Conservation (phyloP, 2,113 vertebrate genomes). For the Saccopteryx leptura region DNA sequence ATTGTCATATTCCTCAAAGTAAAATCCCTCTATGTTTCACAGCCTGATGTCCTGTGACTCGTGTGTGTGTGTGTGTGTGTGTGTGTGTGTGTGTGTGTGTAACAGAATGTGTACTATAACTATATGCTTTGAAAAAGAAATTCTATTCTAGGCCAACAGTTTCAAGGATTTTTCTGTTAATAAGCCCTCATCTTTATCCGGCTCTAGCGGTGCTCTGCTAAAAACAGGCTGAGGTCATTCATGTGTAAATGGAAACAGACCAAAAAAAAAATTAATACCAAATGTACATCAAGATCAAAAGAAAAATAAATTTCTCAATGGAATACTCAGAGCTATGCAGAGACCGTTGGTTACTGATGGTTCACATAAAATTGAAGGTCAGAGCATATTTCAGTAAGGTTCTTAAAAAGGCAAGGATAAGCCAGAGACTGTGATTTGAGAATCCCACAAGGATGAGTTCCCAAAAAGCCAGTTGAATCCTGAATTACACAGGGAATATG, state of each 20-base stretch:
- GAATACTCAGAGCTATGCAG: conserved; percentile 64
- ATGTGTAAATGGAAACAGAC: conserved; percentile 85
- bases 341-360: conserved; percentile 21
- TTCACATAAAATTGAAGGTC: conserved; percentile 67
- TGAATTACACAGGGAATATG: conserved; percentile 55
- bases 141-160: conserved; percentile 69
- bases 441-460: conserved; percentile 63
- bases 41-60: not conserved
- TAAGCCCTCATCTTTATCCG: conserved; percentile 85
- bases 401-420: conserved; percentile 65
- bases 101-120: not conserved
- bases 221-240: conserved; percentile 86
- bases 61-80: not conserved
- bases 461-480: conserved; percentile 43
- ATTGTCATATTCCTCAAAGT: conserved; percentile 24
- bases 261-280: conserved; percentile 82
- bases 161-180: conserved; percentile 88
- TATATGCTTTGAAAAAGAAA: conserved; percentile 77
- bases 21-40: not conserved
- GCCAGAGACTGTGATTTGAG: conserved; percentile 66
- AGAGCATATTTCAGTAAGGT: conserved; percentile 54
- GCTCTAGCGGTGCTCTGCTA: conserved; percentile 75
- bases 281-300: conserved; percentile 83
- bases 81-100: not conserved
- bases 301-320: conserved; percentile 81